Base-by-base conservation (phyloP, 2,888 invertebrate genomes). In the Aphodius granarius region DNA sequence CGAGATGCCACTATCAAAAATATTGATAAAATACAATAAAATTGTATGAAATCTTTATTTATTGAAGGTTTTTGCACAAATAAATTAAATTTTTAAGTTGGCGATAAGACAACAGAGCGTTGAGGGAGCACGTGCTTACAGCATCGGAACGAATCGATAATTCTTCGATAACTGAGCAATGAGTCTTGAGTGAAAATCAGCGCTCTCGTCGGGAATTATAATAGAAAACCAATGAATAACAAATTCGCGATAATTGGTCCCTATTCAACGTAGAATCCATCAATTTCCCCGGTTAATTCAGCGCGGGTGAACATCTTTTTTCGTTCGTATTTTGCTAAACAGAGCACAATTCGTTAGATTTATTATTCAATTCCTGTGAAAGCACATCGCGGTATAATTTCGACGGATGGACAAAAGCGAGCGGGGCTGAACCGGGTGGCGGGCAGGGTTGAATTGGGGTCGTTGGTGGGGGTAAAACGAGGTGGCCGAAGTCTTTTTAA, bases 331-430 rank as follows among this genome's bases (percentile, higher is more conserved):
- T 43, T 43, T 43, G 43, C 43, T 43, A 43, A 43, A 43, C 43
- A 43, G 43, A 43, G 43, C 43, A 43, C 43, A 43, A 43, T 43
- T 43, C 43, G 43, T 76, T 73, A 76, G 70, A 73, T 76, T 73
- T 73, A 76, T 76, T 76, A 76, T 76, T 76, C 73, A 76, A 76
- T 76, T 73, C 65, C 63, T 66, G 75, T 75, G 73, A 76, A 70
- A 76, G 76, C 76, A 76, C 73, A 73, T 73, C 73, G 73, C 71
- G 66, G 73, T 72, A 73, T 73, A 76, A 76, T 76, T 76, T 76
- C 72, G 66, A 73, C 70, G 65, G 72, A 43, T 66, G 64, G 62
- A 66, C 43, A 66, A 75, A 43, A 43, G 43, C 43, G 43, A 43
- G 13, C 43, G 43, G 9, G 43, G 43, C 43, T 6, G 43, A 43